These are phyloP conservation scores for Chrysopa pallens DNA, from an alignment of 1,140 invertebrate species.

Conservation along the genomic window DNA sequence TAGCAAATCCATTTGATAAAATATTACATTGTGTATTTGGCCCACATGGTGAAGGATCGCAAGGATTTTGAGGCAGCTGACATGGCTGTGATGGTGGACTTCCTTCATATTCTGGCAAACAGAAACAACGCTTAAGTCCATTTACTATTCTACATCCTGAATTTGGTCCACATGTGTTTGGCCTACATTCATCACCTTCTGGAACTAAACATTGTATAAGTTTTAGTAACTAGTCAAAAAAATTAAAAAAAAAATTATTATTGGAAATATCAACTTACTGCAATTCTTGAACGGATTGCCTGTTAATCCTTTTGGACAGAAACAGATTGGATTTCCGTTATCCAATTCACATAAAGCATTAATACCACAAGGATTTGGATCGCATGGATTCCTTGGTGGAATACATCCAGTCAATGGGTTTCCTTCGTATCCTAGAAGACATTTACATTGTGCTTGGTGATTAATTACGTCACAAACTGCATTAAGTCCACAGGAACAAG, in stretches of 20 bases:
- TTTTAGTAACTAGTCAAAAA: conserved; percentile 4
- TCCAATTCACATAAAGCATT: conserved; percentile 72
- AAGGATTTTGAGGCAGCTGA: conserved; percentile 50
- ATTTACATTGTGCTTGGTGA: conserved; percentile 56
- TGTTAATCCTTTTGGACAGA: conserved; percentile 72
- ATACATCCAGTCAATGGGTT: conserved; percentile 42
- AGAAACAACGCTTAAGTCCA: conserved; percentile 60
- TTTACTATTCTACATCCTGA: conserved; percentile 57
- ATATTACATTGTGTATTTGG: conserved; percentile 72
- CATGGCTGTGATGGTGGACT: conserved; percentile 54
- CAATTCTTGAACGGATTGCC: conserved; percentile 84
- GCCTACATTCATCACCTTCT: conserved; percentile 64
- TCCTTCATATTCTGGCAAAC: conserved; percentile 74
- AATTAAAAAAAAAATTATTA: conserved; percentile 3
- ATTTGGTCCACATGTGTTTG: conserved; percentile 70
- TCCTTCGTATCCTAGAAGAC: conserved; percentile 52
- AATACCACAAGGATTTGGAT: conserved; percentile 67
- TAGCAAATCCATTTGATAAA: conserved; percentile 62
- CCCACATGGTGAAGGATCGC: conserved; percentile 70
- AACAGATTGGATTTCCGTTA: conserved; percentile 73
- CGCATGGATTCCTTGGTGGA: conserved; percentile 49
- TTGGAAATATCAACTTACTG: no score
- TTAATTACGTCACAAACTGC: conserved; percentile 59
- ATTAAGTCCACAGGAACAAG: conserved; percentile 56
- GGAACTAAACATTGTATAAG: conserved; percentile 43